Evolutionary conservation across 2,888 invertebrate species (phyloP).

Genomic region (Thymelicus sylvestris): DNA sequence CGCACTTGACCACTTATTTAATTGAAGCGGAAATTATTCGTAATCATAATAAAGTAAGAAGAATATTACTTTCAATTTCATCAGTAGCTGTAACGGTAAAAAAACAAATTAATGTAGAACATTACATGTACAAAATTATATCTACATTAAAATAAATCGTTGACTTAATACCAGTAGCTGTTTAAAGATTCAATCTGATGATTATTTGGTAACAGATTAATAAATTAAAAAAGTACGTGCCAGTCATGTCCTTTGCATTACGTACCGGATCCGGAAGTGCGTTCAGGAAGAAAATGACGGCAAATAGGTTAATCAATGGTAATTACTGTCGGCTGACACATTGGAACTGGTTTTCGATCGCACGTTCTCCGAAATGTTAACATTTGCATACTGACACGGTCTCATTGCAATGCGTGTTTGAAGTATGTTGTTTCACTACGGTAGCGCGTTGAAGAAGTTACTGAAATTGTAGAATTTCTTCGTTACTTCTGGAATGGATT

Average conservation of each 20-base stretch:
- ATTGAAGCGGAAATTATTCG: conserved; percentile 1
- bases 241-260: conserved; percentile 34
- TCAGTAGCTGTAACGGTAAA: not conserved
- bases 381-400: conserved; percentile 7
- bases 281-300: conserved; percentile 44
- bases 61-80: not conserved
- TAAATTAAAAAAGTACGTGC: conserved; percentile 18
- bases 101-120: not conserved
- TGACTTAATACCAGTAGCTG: conserved; percentile 22
- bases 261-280: conserved; percentile 45
- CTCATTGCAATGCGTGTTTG: not conserved
- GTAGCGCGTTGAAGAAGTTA: too few relatives aligned
- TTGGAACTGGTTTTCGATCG: conserved; percentile 18
- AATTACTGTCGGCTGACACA: conserved; percentile 40
- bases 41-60: conserved; percentile 2
- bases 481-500: too few relatives aligned
- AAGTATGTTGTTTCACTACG: too few relatives aligned
- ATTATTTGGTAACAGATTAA: conserved; percentile 22
- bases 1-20: too few relatives aligned
- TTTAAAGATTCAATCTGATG: not conserved
- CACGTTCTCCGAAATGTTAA: conserved; percentile 2
- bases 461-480: too few relatives aligned
- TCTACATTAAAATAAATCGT: conserved; percentile 10
- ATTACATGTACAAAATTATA: too few relatives aligned
- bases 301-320: conserved; percentile 46